Base-by-base conservation (phyloP, 2,888 invertebrate species). In the Sepioteuthis lessoniana region DNA sequence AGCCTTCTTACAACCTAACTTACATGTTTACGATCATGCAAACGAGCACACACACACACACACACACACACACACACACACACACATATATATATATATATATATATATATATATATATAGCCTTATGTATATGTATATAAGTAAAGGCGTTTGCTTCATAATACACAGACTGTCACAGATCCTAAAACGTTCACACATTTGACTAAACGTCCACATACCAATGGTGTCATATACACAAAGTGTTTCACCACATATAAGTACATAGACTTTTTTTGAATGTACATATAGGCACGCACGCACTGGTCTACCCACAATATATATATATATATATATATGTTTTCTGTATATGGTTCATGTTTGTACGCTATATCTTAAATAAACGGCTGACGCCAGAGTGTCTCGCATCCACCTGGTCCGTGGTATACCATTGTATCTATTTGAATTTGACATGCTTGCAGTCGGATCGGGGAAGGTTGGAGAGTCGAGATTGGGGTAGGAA, bases 301-400 rank as follows among this genome's bases (percentile, higher is more conserved):
- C 76, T 19, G 76, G n/a, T 35, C 76, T 76, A 76, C 76, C 76
- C 76, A n/a, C 46, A 1, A 42, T 92, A 16, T 31, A 28, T 8
- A 92, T 46, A 38, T 31, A n/a, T 92, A 42, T 31, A 38, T 46
- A 47, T 92, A 21, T 91, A 42, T 91, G n/a, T 46, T 10, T 31
- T 92, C 46, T 92, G 47, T 42, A n/a, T 31, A 47, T 31, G 31
- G 92, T 92, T 92, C 46, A 19, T 92, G 92, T 92, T 92, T 92
- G 46, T 47, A 92, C n/a, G 31, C 92, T 19, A 92, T 47, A n/a
- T 92, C 92, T 47, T 92, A 92, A 92, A 92, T 92, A 92, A 92
- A 92, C 92, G 92, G 92, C 42, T 47, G 92, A 92, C 92, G 92
- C 92, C 92, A 92, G 92, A 8, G n/a, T 47, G 92, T 92, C 92